A percentile compares a stretch with the other conserved stretches of the same genome.
phyloP scores from a whole-genome alignment of 1,140 invertebrate genomes.

The Zaprionus ornatus region DNA sequence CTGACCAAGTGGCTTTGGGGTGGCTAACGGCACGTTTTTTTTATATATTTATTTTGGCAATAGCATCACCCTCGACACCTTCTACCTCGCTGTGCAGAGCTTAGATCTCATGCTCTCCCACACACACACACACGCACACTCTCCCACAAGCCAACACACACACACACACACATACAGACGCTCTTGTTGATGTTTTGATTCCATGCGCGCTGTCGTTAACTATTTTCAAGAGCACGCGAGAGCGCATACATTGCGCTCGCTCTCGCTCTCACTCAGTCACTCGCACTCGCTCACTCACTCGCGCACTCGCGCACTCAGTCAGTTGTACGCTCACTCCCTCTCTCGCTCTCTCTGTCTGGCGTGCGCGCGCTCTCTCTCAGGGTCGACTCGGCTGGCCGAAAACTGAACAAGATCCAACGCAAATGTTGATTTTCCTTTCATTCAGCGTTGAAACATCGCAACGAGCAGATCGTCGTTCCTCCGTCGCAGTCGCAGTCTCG shows the following conservation, averaged over 20 bases:
- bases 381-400: conserved; percentile 62
- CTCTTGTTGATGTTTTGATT: conserved; percentile 26
- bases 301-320: too few species aligned
- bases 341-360: conserved; percentile 8
- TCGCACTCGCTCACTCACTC: conserved; percentile 10
- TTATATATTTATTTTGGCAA: conserved; percentile 4
- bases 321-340: conserved; percentile 23
- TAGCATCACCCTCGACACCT: conserved; percentile 40
- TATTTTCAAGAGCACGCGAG: conserved; percentile 33
- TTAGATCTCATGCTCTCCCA: conserved; percentile 26
- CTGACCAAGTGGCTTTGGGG: conserved; percentile 43
- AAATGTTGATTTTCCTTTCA: conserved; percentile 83
- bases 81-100: neutral
- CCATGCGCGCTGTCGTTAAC: conserved; percentile 16
- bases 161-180: neutral
- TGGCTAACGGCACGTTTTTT: conserved; percentile 19
- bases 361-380: conserved; percentile 42
- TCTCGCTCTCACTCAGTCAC: neutral
- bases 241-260: conserved; percentile 21
- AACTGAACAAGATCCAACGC: conserved; percentile 82
- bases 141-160: conserved; percentile 4
- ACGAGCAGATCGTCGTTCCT: conserved; percentile 72
- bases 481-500: conserved; percentile 15
- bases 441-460: conserved; percentile 75
- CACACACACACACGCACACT: conserved; percentile 3